A percentile compares a stretch with the other conserved stretches of the same genome.
Conservation (phyloP, 2,888 invertebrate species). For the Diloba caeruleocephala region DNA sequence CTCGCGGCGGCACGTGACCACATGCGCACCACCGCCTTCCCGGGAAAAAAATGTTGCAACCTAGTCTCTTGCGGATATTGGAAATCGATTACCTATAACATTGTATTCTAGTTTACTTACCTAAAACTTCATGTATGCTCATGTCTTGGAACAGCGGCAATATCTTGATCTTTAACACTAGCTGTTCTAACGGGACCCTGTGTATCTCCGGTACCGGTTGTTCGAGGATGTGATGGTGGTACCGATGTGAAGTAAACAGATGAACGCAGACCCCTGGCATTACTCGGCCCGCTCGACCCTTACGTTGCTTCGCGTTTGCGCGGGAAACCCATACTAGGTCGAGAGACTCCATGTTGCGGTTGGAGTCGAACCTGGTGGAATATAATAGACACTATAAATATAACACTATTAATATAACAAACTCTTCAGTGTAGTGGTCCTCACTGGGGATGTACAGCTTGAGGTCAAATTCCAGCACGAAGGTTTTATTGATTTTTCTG, state of each 20-base stretch:
- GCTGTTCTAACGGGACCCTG: constrained; percentile 95
- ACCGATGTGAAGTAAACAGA: constrained; percentile 94
- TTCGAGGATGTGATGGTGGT: constrained; percentile 90
- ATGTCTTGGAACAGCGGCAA: constrained; percentile 85
- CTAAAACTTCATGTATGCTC: constrained; percentile 87
- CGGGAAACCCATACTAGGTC: constrained; percentile 97
- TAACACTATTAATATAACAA: too few species aligned
- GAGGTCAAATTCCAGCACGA: too few species aligned
- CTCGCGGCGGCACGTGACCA: too few species aligned
- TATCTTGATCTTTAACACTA: constrained; percentile 93
- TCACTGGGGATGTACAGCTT: too few species aligned
- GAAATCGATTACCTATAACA: too few species aligned
- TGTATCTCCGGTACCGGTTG: constrained; percentile 97
- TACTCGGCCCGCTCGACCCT: constrained; percentile 97
- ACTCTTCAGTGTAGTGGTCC: too few species aligned
- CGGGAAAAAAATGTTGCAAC: not conserved
- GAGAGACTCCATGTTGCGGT: constrained; percentile 95
- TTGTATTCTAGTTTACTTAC: too few species aligned
- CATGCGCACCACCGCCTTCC: too few species aligned
- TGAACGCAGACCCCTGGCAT: constrained; percentile 96
- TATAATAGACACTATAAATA: not conserved
- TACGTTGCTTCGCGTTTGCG: constrained; percentile 96
- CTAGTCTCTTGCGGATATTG: too few species aligned
- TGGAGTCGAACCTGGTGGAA: constrained; percentile 91
- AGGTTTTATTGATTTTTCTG: too few species aligned